Evolutionary conservation across 2,113 vertebrate species (phyloP).

Genomic region (Camelus bactrianus): DNA sequence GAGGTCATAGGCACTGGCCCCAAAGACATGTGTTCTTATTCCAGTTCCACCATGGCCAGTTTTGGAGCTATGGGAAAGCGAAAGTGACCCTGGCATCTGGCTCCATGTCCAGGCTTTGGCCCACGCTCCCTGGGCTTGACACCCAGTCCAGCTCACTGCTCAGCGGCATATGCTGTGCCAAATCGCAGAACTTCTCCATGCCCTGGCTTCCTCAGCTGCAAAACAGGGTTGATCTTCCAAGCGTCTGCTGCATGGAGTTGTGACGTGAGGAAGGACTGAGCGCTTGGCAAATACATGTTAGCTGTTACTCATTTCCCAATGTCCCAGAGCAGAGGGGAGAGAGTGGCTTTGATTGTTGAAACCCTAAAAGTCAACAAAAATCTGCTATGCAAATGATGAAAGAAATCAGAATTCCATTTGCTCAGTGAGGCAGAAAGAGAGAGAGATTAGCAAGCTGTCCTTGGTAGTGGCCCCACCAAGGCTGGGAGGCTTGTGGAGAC

Average conservation of each 20-base stretch:
- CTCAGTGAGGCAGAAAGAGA: not conserved
- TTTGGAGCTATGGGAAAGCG: no score
- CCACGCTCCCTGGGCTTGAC: not conserved
- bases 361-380: not conserved
- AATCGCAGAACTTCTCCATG: not conserved
- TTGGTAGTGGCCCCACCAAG: not conserved
- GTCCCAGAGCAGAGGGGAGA: not conserved
- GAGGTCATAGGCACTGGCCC: not conserved
- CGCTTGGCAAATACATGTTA: not conserved
- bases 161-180: not conserved
- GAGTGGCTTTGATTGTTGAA: not conserved
- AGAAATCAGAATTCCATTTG: not conserved
- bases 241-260: not conserved
- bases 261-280: not conserved
- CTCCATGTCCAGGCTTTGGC: not conserved
- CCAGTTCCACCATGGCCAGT: not conserved
- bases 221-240: not conserved
- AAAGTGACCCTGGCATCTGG: not conserved
- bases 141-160: not conserved
- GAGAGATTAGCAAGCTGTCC: not conserved
- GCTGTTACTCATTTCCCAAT: not conserved
- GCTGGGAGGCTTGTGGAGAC: not conserved
- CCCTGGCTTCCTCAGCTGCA: not conserved
- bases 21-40: not conserved
- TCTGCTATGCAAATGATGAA: not conserved